A percentile compares a stretch with the other conserved stretches of the same genome.
These are phyloP conservation scores for Drosophila histrio DNA, from an alignment of 2,888 invertebrate species.

Conservation along the genomic window DNA sequence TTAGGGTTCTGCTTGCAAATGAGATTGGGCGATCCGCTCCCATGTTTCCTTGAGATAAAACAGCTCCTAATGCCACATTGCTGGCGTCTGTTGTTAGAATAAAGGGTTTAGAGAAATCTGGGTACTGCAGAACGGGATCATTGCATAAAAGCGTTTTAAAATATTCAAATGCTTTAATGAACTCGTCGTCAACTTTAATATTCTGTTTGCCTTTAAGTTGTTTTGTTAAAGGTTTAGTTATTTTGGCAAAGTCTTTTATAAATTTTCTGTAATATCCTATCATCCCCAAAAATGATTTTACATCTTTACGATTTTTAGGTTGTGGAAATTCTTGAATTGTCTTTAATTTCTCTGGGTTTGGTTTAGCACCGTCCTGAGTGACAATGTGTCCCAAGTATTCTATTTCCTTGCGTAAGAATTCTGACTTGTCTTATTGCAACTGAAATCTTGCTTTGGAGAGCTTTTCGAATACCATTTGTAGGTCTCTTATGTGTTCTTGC, in stretches of 20 bases:
- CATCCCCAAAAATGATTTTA: constrained; percentile 19
- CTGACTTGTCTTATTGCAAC: neutral
- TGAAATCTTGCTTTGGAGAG: neutral
- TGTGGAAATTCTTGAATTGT: neutral
- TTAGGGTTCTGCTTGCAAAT: neutral
- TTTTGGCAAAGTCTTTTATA: constrained; percentile 8
- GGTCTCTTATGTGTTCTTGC: too few species aligned
- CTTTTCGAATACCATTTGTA: neutral
- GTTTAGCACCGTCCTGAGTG: neutral
- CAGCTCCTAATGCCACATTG: neutral
- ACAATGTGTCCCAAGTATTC: constrained; percentile 1
- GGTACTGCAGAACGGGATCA: neutral
- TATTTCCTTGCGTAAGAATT: neutral
- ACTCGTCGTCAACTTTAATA: neutral
- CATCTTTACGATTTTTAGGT: neutral
- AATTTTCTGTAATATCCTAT: too few species aligned
- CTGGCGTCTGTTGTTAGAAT: neutral
- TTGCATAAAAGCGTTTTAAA: constrained; percentile 22
- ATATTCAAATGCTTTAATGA: constrained; percentile 14
- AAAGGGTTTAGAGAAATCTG: neutral
- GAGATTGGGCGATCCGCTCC: too few species aligned
- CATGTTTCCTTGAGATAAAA: neutral
- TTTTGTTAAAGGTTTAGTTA: constrained; percentile 17
- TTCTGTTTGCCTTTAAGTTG: constrained; percentile 5
- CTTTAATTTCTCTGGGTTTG: neutral